Conservation (phyloP, 1,140 invertebrate genomes). For the Calosoma granatense region DNA sequence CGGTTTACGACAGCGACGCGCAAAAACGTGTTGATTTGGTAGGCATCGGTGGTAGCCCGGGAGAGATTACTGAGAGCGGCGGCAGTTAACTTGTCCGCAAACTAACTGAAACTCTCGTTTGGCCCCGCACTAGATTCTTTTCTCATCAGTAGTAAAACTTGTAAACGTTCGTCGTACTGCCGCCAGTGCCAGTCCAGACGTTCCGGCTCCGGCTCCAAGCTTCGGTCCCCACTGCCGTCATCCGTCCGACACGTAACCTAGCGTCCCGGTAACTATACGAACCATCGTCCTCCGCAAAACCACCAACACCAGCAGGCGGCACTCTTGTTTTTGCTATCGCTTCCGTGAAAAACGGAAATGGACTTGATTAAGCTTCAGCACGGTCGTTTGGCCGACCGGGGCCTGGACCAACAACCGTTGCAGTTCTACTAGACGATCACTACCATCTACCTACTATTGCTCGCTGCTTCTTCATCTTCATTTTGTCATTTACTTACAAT, state of each 20-base stretch:
- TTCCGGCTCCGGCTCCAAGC: too few species aligned
- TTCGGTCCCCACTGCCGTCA: not conserved
- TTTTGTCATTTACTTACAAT: not conserved
- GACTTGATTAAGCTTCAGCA: not conserved
- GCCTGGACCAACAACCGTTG: too few species aligned
- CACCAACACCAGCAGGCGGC: not conserved
- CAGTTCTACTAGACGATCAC: not conserved
- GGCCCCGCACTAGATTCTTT: slow-evolving; percentile 5
- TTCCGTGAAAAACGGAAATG: not conserved
- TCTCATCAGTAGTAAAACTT: slow-evolving; percentile 9
- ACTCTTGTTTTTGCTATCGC: not conserved
- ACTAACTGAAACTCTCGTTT: slow-evolving; percentile 8
- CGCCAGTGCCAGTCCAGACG: not conserved
- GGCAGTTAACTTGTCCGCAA: slow-evolving; percentile 7
- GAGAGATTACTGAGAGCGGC: slow-evolving; percentile 3
- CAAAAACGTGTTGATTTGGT: slow-evolving; percentile 7
- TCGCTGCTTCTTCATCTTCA: not conserved
- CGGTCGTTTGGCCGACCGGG: not conserved
- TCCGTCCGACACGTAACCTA: not conserved
- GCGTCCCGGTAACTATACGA: not conserved
- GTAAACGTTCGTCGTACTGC: slow-evolving; percentile 4
- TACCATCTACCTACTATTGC: not conserved
- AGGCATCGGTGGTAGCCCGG: slow-evolving; percentile 5
- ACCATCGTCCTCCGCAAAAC: not conserved
- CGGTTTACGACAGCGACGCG: slow-evolving; percentile 4